These are phyloP conservation scores for Aphis gossypii DNA, from an alignment of 1,140 invertebrate genomes.

Conservation along the genomic window DNA sequence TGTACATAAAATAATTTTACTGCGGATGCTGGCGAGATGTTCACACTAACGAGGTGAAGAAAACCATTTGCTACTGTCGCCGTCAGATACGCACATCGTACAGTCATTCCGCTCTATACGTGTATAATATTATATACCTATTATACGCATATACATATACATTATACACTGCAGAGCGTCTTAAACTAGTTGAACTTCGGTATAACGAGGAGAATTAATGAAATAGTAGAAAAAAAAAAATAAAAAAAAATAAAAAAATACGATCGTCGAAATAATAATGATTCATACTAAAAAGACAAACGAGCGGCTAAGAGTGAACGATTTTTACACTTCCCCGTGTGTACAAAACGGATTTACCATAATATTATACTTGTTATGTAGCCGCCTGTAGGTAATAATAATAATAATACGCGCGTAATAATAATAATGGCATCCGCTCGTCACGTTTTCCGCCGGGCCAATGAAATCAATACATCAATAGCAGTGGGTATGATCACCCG, in stretches of 20 bases:
- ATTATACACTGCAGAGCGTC: background rate
- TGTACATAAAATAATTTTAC: background rate
- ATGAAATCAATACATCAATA: slow-evolving; percentile 41
- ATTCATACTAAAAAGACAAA: background rate
- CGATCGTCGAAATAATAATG: background rate
- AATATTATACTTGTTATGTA: no score
- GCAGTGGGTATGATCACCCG: slow-evolving; percentile 45
- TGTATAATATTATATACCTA: background rate
- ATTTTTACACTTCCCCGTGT: background rate
- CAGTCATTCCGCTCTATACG: background rate
- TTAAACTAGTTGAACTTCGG: background rate
- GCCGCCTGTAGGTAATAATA: background rate
- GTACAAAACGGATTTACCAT: background rate
- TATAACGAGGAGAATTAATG: background rate
- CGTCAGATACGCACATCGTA: background rate
- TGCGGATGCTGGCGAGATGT: slow-evolving; percentile 3
- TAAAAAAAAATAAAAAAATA: background rate
- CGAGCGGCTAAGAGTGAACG: background rate
- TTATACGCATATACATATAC: background rate
- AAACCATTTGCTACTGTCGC: background rate
- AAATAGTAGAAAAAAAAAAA: background rate
- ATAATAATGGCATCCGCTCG: slow-evolving; percentile 39
- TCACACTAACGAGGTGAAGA: slow-evolving; percentile 40
- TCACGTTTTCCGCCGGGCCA: slow-evolving; percentile 28
- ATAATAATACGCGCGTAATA: background rate